phyloP scores from a whole-genome alignment of 2,888 invertebrate genomes.

The Tillus elongatus region DNA sequence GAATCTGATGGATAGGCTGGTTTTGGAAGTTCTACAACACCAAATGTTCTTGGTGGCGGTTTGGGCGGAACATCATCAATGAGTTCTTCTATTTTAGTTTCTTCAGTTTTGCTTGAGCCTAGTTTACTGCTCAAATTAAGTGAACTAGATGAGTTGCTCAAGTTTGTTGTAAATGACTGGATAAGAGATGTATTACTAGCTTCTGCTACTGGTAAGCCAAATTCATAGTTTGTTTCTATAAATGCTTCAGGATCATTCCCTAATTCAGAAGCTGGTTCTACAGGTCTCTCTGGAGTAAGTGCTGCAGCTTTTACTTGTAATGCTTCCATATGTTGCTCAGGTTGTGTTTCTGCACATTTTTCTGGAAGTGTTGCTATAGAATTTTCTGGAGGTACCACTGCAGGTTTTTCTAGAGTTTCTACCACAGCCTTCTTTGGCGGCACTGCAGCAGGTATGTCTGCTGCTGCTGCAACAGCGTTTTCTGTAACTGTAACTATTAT shows the following conservation, averaged over 20 bases:
- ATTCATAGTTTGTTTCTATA: slow-evolving; percentile 26
- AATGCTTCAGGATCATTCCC: slow-evolving; percentile 16
- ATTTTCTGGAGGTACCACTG: too few relatives aligned
- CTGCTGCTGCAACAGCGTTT: not conserved
- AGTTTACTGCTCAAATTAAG: not conserved
- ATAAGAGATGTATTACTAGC: slow-evolving; percentile 14
- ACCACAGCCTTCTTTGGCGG: too few relatives aligned
- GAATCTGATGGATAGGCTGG: slow-evolving; percentile 33
- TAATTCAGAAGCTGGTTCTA: slow-evolving; percentile 5
- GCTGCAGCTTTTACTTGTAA: too few relatives aligned
- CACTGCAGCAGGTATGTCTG: not conserved
- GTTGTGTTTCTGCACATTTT: too few relatives aligned
- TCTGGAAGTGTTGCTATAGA: too few relatives aligned
- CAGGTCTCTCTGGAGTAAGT: not conserved
- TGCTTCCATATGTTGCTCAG: too few relatives aligned
- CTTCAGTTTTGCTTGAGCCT: slow-evolving; percentile 10
- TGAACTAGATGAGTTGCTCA: not conserved
- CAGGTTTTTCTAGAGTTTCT: too few relatives aligned
- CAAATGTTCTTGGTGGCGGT: slow-evolving; percentile 35
- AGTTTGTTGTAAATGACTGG: not conserved
- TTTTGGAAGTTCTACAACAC: slow-evolving; percentile 26
- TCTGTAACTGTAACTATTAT: not conserved
- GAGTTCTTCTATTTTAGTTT: slow-evolving; percentile 12
- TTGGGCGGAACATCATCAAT: slow-evolving; percentile 35
- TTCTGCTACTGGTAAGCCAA: slow-evolving; percentile 31